Conservation (phyloP, 2,888 invertebrate genomes). For the Drosophila falleni region DNA sequence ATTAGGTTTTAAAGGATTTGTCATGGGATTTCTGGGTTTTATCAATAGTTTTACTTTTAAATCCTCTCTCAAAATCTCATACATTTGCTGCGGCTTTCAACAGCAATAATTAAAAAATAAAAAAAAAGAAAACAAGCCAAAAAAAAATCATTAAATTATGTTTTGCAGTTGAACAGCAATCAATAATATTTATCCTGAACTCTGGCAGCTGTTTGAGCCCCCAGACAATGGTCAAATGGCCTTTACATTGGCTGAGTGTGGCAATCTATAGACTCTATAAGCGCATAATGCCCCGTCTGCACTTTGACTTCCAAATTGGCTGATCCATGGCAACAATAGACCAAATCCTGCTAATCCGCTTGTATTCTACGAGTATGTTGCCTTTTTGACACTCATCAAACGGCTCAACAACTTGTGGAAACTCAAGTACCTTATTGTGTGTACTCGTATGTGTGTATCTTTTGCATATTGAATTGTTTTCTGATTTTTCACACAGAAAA, state of each 20-base stretch:
- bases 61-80: conserved; percentile 3
- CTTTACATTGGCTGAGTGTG: conserved; percentile 13
- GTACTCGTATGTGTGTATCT: conserved; percentile 45
- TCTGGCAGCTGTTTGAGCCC: conserved; percentile 65
- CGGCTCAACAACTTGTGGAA: conserved; percentile 52
- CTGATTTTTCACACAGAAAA: conserved; percentile 53
- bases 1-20: background rate
- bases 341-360: conserved; percentile 77
- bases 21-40: conserved; percentile 9
- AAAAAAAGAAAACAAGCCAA: conserved; percentile 24
- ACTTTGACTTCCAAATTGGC: conserved; percentile 79
- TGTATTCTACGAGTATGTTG: conserved; percentile 55
- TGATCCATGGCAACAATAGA: conserved; percentile 68
- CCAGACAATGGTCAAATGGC: conserved; percentile 39
- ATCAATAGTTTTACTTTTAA: background rate
- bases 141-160: conserved; percentile 72
- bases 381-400: conserved; percentile 81
- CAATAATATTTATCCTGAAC: conserved; percentile 53
- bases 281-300: conserved; percentile 71
- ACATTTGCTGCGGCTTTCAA: conserved; percentile 67
- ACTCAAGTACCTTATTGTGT: conserved; percentile 54
- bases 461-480: conserved; percentile 67
- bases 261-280: conserved; percentile 59
- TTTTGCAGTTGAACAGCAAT: conserved; percentile 37
- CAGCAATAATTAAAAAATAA: conserved; percentile 31